A percentile compares a stretch with the other conserved stretches of the same genome.
These are phyloP conservation scores for Oplegnathus fasciatus DNA, from an alignment of 2,113 vertebrate genomes.

Conservation along the genomic window DNA sequence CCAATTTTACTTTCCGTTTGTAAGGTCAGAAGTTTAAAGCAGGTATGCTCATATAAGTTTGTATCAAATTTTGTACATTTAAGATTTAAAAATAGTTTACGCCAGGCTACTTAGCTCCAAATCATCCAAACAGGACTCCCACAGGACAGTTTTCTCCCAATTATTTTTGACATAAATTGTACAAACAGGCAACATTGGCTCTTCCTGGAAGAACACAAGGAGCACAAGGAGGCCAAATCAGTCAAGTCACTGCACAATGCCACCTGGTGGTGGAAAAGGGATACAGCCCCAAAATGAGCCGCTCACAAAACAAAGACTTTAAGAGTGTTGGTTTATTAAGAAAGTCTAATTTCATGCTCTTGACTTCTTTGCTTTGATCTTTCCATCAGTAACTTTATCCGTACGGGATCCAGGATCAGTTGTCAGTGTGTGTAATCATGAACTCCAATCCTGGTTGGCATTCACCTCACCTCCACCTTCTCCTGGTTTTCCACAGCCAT, in stretches of 20 bases:
- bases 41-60: neutral
- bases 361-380: slow-evolving; percentile 28
- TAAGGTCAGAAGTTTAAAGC: neutral
- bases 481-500: slow-evolving; percentile 19
- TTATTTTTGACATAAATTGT: slow-evolving; percentile 32
- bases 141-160: neutral
- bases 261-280: slow-evolving; percentile 37
- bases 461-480: slow-evolving; percentile 44
- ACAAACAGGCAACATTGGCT: slow-evolving; percentile 9
- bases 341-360: neutral
- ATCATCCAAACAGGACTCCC: neutral
- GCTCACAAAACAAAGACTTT: neutral
- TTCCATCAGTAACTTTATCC: slow-evolving; percentile 9
- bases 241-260: neutral
- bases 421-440: neutral
- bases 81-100: neutral
- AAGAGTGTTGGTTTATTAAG: slow-evolving; percentile 1
- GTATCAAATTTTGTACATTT: neutral
- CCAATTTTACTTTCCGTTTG: neutral
- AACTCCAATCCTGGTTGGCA: slow-evolving; percentile 56
- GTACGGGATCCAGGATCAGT: slow-evolving; percentile 33
- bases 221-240: neutral
- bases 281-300: neutral
- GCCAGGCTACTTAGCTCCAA: neutral
- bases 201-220: neutral